These are phyloP conservation scores for Megaceryle torquata DNA, from an alignment of 2,113 vertebrate species.

Conservation along the genomic window DNA sequence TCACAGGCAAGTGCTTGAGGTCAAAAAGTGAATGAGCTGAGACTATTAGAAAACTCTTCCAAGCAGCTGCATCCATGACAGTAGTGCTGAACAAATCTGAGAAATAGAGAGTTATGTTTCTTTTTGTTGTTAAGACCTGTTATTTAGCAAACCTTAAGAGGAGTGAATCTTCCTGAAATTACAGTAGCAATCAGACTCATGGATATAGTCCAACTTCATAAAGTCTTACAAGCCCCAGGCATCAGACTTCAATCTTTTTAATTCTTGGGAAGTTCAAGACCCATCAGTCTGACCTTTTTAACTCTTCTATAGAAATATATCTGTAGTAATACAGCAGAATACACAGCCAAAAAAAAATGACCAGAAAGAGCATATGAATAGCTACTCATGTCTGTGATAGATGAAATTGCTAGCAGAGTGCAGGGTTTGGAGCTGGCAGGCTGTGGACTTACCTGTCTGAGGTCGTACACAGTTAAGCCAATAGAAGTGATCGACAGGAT, in stretches of 20 bases:
- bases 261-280: background rate
- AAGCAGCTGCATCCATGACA: background rate
- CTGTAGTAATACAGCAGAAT: background rate
- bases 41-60: background rate
- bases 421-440: background rate
- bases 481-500: conserved; percentile 68
- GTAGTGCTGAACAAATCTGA: background rate
- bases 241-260: background rate
- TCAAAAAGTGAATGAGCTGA: background rate
- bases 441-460: conserved; percentile 67
- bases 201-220: background rate
- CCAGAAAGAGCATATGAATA: background rate
- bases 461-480: conserved; percentile 60
- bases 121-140: background rate
- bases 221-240: background rate
- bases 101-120: background rate
- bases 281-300: background rate
- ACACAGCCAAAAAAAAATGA: background rate
- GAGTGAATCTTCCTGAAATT: background rate
- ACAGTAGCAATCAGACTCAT: background rate
- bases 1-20: background rate
- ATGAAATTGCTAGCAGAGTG: background rate
- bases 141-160: background rate
- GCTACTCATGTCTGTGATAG: background rate
- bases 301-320: background rate